These are phyloP conservation scores for Palythoa grandis DNA, from an alignment of 92 coral and sea anemone species.

Conservation along the genomic window DNA sequence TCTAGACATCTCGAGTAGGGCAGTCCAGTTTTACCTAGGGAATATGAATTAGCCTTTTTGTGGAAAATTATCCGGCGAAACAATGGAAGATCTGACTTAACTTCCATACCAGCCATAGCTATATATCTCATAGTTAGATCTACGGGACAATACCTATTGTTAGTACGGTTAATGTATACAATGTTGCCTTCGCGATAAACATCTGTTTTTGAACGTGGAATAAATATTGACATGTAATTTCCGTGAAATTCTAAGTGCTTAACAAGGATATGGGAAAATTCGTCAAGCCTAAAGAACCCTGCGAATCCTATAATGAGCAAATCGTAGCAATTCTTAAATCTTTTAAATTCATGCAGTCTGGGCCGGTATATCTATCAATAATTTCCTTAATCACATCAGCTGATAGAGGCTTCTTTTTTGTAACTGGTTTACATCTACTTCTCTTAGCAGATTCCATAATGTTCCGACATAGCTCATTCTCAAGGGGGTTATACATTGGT, in stretches of 20 bases:
- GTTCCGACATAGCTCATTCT: neutral
- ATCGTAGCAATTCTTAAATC: neutral
- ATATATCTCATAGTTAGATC: conserved; percentile 8
- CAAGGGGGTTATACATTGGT: neutral
- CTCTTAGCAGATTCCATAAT: neutral
- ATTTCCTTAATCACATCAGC: neutral
- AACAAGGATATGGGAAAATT: neutral
- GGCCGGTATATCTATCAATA: neutral
- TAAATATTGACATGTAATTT: conserved; percentile 7
- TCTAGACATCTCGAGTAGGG: neutral
- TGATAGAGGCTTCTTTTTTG: neutral
- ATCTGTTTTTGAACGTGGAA: conserved; percentile 43
- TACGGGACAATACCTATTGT: conserved; percentile 45
- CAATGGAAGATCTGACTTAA: conserved; percentile 1
- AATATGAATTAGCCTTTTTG: neutral
- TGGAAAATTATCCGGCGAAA: neutral
- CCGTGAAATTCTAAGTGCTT: neutral
- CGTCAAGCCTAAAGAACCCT: neutral
- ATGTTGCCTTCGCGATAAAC: conserved; percentile 39
- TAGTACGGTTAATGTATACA: conserved; percentile 18
- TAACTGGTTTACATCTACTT: neutral
- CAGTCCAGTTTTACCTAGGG: neutral
- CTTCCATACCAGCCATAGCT: neutral
- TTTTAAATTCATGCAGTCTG: neutral
- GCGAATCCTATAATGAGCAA: neutral